Conservation (phyloP, 2,888 invertebrate genomes). For the Myopa testacea region DNA sequence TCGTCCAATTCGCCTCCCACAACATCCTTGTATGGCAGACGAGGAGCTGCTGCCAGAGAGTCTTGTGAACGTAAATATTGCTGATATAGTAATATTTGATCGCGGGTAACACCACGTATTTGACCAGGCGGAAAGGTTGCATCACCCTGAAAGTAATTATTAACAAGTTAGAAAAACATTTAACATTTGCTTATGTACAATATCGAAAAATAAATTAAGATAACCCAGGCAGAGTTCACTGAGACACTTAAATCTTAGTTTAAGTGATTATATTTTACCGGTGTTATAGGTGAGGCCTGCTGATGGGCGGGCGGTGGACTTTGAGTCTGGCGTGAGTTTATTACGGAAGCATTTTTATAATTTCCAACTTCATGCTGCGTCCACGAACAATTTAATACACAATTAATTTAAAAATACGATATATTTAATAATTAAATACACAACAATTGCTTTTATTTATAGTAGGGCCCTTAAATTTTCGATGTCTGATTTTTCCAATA, state of each 20-base stretch:
- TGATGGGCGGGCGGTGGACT: constrained; percentile 89
- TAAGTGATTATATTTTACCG: constrained; percentile 70
- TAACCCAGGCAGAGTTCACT: no score
- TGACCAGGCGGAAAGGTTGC: constrained; percentile 66
- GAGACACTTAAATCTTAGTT: no score
- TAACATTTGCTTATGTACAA: background rate
- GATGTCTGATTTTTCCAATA: no score
- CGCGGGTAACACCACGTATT: constrained; percentile 58
- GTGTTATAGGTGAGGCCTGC: constrained; percentile 79
- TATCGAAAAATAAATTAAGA: no score
- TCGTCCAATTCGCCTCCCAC: constrained; percentile 62
- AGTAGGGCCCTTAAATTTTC: no score
- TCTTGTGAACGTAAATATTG: constrained; percentile 71
- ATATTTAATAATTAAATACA: no score
- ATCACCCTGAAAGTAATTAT: constrained; percentile 69
- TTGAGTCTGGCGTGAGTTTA: constrained; percentile 70
- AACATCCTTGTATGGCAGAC: constrained; percentile 54
- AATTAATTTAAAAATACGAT: background rate
- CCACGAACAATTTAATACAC: constrained; percentile 50
- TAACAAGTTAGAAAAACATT: background rate
- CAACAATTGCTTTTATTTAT: no score
- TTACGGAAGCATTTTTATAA: constrained; percentile 64
- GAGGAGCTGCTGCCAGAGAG: constrained; percentile 57
- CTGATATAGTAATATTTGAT: constrained; percentile 65
- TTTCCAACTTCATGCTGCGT: constrained; percentile 73